Conservation (phyloP, 2,888 invertebrate species). For the Drosophila helvetica region DNA sequence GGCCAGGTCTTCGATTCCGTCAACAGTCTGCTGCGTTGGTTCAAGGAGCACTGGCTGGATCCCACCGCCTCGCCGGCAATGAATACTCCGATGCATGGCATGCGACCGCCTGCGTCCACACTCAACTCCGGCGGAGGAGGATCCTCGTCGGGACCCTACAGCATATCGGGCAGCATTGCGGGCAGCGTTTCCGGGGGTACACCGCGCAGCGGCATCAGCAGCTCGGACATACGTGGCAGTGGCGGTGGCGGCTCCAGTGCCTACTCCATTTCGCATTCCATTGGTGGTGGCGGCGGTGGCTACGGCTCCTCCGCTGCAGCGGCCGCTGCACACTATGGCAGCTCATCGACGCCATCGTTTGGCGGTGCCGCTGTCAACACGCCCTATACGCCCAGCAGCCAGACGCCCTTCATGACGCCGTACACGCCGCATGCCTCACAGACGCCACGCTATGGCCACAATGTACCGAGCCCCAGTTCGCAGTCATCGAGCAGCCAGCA, state of each 20-base stretch:
- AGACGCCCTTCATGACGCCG: slow-evolving; percentile 97
- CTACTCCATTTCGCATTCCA: slow-evolving; percentile 72
- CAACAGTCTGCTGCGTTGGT: slow-evolving; percentile 93
- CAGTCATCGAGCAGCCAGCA: slow-evolving; percentile 72
- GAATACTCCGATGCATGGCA: slow-evolving; percentile 79
- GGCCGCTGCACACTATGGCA: slow-evolving; percentile 80
- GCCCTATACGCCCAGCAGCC: slow-evolving; percentile 95
- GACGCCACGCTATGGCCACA: slow-evolving; percentile 87
- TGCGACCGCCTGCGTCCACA: slow-evolving; percentile 54
- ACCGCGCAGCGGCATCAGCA: slow-evolving; percentile 65
- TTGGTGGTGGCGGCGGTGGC: slow-evolving; percentile 36
- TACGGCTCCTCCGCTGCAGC: slow-evolving; percentile 17
- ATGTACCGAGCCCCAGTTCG: slow-evolving; percentile 83
- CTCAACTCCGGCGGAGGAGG: slow-evolving; percentile 60
- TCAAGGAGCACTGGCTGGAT: slow-evolving; percentile 98
- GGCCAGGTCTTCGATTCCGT: slow-evolving; percentile 93
- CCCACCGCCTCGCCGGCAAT: slow-evolving; percentile 91
- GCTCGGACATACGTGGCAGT: slow-evolving; percentile 16
- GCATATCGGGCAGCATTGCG: slow-evolving; percentile 57
- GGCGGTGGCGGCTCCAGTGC: slow-evolving; percentile 60
- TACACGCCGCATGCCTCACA: slow-evolving; percentile 89
- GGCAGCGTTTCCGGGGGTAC: slow-evolving; percentile 66
- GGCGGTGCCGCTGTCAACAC: slow-evolving; percentile 88
- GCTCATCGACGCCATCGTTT: slow-evolving; percentile 57
- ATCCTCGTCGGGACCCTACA: slow-evolving; percentile 42